Conservation (phyloP, 2,113 vertebrate species). For the Pelecanoides urinatrix region DNA sequence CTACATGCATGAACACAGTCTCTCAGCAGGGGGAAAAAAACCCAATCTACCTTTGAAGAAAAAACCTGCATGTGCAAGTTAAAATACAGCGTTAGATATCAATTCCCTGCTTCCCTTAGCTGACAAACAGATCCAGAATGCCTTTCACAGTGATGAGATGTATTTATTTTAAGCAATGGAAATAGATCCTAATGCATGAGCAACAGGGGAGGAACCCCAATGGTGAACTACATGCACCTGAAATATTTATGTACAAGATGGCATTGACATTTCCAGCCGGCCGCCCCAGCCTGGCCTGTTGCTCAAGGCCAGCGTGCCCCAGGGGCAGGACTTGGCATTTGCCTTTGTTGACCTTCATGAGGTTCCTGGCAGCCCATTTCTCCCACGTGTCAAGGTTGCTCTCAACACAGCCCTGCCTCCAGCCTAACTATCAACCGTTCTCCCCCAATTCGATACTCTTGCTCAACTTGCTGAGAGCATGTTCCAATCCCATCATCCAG, state of each 20-base stretch:
- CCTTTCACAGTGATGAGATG: background rate
- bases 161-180: background rate
- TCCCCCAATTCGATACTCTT: background rate
- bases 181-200: background rate
- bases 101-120: background rate
- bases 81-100: accelerated
- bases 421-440: background rate
- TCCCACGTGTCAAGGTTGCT: background rate
- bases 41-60: background rate
- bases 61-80: background rate
- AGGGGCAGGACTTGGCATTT: background rate
- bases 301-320: background rate
- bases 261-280: background rate
- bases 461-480: background rate
- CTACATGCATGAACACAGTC: accelerated
- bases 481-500: background rate
- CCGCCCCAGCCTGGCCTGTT: background rate
- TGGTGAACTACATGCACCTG: background rate
- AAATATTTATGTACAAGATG: background rate
- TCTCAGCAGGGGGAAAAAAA: background rate
- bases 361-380: background rate
- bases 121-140: no score
- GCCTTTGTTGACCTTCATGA: background rate
- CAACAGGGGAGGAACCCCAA: background rate
- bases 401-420: background rate